Conservation (phyloP, 2,888 invertebrate species). For the Leptinotarsa juncta region DNA sequence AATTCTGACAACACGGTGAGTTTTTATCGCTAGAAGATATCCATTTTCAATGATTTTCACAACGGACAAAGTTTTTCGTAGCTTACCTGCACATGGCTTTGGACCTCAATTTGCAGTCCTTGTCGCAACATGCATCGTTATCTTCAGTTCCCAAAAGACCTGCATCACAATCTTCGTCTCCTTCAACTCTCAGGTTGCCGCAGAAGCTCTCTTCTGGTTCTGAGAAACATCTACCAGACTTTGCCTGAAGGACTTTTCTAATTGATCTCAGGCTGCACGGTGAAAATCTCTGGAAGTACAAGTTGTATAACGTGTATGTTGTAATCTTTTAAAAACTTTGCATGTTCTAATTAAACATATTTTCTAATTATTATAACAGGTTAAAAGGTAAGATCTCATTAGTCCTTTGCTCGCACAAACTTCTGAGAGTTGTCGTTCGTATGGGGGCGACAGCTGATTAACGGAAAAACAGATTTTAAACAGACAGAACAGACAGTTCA, state of each 20-base stretch:
- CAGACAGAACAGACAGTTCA: no score
- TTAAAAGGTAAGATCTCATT: no score
- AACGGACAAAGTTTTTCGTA: background rate
- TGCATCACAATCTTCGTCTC: slow-evolving; percentile 96
- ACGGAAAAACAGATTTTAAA: no score
- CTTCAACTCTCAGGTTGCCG: slow-evolving; percentile 94
- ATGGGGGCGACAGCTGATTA: no score
- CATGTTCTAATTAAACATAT: no score
- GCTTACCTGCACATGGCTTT: slow-evolving; percentile 92
- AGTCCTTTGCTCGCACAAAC: no score
- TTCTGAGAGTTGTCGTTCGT: no score
- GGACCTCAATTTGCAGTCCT: slow-evolving; percentile 88
- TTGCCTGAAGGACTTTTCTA: slow-evolving; percentile 90
- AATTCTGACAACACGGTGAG: slow-evolving; percentile 93
- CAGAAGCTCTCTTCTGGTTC: slow-evolving; percentile 97
- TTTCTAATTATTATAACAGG: no score
- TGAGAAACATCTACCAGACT: slow-evolving; percentile 91
- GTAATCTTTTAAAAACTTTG: no score
- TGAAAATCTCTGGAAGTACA: slow-evolving; percentile 82
- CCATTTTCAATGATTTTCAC: no score
- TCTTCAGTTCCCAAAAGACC: slow-evolving; percentile 93
- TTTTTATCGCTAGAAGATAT: slow-evolving; percentile 84
- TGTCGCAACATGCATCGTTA: slow-evolving; percentile 93
- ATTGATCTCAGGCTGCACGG: slow-evolving; percentile 95
- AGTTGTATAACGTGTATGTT: no score